Evolutionary conservation across 2,888 invertebrate genomes (phyloP), one percentile per base, ranked within the genome.

Genomic region (Pycnomerus fuliginosus): DNA sequence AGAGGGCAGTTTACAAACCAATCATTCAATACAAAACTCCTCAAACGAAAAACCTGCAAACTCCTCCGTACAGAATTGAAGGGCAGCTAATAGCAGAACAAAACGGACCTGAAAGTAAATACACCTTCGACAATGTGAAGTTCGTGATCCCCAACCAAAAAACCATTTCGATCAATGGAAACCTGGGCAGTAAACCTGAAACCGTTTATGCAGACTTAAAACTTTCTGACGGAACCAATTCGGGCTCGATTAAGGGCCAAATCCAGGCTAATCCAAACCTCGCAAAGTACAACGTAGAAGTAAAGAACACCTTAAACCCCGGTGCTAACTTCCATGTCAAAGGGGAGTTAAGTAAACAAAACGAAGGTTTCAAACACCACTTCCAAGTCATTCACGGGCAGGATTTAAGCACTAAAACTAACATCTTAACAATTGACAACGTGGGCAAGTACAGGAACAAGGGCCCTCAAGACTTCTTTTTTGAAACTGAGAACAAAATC

Each of bases 11-110:
- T 7, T 87, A 83, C 66, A 83, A 77, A 48, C 90, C 90, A 0
- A 61, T 89, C 0, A 71, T 88, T 16, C 83, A 85, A 56, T 84
- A 82, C 65, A 77, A 78, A 54, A 61, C 80, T 3, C 84, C 85
- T 0, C 76, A 76, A 10, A 76, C 76, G 22, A 34, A 13, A 40
- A 10, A 68, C 62, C 44, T 52, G 5, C 61, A 67, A 44, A 51
- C 55, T 25, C 48, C 67, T 27, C 69, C 73, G 2, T 72, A 81
- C 22, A 75, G 74, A 8, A 72, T 83, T 1, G 77, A 82, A 24
- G 85, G 80, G 44, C 61, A 67, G 48, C 57, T 73, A 2, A 62
- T 72, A 11, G 73, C 74, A 0, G 74, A 75, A 32, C 69, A 73
- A 7, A 55, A 58, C 4, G 67, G 68, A 12, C 69, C 73, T 1